phyloP scores from a whole-genome alignment of 1,140 invertebrate genomes.

The Neodiprion lecontei region DNA sequence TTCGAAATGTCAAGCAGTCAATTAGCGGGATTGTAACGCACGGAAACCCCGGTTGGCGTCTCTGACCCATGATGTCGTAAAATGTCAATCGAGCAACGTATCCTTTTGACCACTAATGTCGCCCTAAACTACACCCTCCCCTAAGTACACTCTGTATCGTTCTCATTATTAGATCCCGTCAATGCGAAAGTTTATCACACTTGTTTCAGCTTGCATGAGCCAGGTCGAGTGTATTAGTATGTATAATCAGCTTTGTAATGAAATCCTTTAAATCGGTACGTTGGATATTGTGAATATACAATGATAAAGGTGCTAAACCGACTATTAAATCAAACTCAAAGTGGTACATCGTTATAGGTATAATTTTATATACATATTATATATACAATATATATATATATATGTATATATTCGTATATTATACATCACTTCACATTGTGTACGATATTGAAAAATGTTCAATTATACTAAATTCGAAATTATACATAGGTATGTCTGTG shows the following conservation, averaged over 20 bases:
- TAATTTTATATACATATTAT: constrained; percentile 1
- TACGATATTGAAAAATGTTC: background rate
- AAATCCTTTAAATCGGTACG: too few species aligned
- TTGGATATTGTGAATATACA: too few species aligned
- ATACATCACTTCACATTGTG: background rate
- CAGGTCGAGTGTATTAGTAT: too few species aligned
- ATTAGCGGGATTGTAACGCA: constrained; percentile 31
- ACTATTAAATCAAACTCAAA: background rate
- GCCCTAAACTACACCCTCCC: background rate
- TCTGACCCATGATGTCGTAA: constrained; percentile 30
- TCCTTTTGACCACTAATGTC: background rate
- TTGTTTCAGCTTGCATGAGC: too few species aligned
- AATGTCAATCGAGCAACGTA: constrained; percentile 33
- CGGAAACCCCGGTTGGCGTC: constrained; percentile 23
- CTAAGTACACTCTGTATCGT: background rate
- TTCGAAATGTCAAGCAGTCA: constrained; percentile 35
- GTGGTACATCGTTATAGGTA: background rate
- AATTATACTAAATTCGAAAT: too few species aligned
- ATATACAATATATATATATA: too few species aligned
- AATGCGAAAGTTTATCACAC: too few species aligned
- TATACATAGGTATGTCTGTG: background rate
- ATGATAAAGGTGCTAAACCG: too few species aligned
- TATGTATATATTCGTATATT: too few species aligned
- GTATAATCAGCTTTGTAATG: too few species aligned
- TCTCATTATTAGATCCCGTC: background rate